phyloP scores from a whole-genome alignment of 2,113 vertebrate species.

The Gymnogyps californianus region DNA sequence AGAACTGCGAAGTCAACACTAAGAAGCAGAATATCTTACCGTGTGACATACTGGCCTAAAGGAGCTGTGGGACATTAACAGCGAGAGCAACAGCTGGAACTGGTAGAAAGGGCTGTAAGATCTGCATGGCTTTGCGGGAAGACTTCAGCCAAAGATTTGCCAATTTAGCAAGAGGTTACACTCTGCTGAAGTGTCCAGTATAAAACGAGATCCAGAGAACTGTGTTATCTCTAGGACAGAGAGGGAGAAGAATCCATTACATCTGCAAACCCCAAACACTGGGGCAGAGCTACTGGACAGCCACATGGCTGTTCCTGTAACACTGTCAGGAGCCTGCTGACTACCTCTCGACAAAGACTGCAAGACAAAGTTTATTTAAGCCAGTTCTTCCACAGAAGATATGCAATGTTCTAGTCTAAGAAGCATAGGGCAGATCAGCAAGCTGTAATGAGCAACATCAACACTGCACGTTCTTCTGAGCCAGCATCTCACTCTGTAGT shows the following conservation, averaged over 20 bases:
- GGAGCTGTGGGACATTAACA: not conserved
- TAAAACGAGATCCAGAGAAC: not conserved
- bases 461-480: not conserved
- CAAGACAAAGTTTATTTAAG: not conserved
- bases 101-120: not conserved
- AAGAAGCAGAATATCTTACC: not conserved
- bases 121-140: not conserved
- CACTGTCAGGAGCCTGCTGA: not conserved
- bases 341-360: not conserved
- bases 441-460: not conserved
- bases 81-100: not conserved
- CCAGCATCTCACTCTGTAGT: not conserved
- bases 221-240: not conserved
- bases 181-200: not conserved
- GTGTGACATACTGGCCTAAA: not conserved
- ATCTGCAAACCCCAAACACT: not conserved
- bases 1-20: not conserved
- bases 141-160: not conserved
- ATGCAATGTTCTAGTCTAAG: accelerated
- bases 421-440: not conserved
- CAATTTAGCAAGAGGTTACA: not conserved
- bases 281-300: not conserved
- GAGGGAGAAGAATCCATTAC: not conserved
- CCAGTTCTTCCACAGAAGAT: not conserved
- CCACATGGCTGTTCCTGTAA: not conserved